Conservation (phyloP, 64 coral and sea anemone genomes). For the Acropora yongei region DNA sequence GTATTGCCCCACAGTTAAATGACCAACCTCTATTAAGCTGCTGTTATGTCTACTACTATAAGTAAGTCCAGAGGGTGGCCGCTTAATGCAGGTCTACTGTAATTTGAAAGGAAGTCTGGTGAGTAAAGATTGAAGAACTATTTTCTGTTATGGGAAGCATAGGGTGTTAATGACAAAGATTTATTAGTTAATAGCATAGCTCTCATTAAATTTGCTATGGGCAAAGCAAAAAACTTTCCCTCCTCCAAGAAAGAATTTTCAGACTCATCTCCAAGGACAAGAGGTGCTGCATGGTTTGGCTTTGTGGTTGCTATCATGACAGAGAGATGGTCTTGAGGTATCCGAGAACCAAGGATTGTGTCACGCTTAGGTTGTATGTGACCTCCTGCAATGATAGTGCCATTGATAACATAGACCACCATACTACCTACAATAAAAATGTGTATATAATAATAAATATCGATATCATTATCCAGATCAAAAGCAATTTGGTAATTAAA, state of each 20-base stretch:
- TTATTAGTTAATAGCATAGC: not conserved
- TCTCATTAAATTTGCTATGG: not conserved
- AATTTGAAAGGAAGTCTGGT: too few species aligned
- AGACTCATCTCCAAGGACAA: slow-evolving; percentile 24
- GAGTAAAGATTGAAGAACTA: too few species aligned
- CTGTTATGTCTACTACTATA: too few species aligned
- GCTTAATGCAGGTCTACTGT: too few species aligned
- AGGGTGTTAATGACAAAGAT: not conserved
- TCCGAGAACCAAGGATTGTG: slow-evolving; percentile 16
- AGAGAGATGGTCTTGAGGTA: slow-evolving; percentile 26
- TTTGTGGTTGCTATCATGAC: slow-evolving; percentile 6
- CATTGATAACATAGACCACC: not conserved
- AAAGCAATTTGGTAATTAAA: too few species aligned
- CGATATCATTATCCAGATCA: too few species aligned
- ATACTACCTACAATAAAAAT: too few species aligned
- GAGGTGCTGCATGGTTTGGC: not conserved
- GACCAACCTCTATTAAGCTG: too few species aligned
- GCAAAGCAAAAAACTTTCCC: slow-evolving; percentile 42
- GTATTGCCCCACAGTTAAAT: too few species aligned
- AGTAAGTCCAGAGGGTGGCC: too few species aligned
- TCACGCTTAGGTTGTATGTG: slow-evolving; percentile 1
- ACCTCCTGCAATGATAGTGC: not conserved
- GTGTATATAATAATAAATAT: too few species aligned
- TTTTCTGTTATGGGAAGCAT: not conserved
- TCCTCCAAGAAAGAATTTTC: slow-evolving; percentile 15